Evolutionary conservation across 2,888 invertebrate genomes (phyloP).

Genomic region (Chalcosyrphus nemorum): DNA sequence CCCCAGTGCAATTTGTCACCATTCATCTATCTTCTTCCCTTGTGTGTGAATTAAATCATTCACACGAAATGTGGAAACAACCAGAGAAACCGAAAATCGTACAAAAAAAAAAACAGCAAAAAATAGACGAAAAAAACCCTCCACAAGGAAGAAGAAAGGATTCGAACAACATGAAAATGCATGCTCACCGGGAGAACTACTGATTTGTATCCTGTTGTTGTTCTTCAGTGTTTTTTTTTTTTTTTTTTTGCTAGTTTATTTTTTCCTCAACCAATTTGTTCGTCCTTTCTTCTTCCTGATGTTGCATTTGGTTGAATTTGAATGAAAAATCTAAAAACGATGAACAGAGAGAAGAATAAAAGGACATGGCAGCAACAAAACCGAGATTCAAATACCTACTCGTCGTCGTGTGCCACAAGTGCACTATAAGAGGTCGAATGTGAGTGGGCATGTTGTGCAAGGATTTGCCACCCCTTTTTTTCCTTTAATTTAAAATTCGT

Average conservation of each 20-base stretch:
- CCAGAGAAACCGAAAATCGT: not conserved
- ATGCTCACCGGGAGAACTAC: slow-evolving; percentile 47
- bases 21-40: slow-evolving; percentile 58
- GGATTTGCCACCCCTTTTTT: not conserved
- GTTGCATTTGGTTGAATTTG: slow-evolving; percentile 57
- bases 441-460: slow-evolving; percentile 22
- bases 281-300: slow-evolving; percentile 33
- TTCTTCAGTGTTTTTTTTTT: slow-evolving; percentile 16
- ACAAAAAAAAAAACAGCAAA: slow-evolving; percentile 15
- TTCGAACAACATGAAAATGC: slow-evolving; percentile 18
- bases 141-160: slow-evolving; percentile 5
- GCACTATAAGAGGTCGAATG: slow-evolving; percentile 16
- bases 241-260: not conserved
- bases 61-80: slow-evolving; percentile 46
- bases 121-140: not conserved
- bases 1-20: slow-evolving; percentile 67
- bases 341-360: slow-evolving; percentile 30
- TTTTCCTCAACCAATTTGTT: slow-evolving; percentile 32
- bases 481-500: not conserved
- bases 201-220: slow-evolving; percentile 65
- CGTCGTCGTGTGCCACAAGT: not conserved
- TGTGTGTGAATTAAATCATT: slow-evolving; percentile 62
- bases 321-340: slow-evolving; percentile 43
- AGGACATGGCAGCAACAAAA: slow-evolving; percentile 6
- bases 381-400: slow-evolving; percentile 24